Base-by-base conservation (phyloP, 2,888 invertebrate genomes). In the Hypomecis atomaria region DNA sequence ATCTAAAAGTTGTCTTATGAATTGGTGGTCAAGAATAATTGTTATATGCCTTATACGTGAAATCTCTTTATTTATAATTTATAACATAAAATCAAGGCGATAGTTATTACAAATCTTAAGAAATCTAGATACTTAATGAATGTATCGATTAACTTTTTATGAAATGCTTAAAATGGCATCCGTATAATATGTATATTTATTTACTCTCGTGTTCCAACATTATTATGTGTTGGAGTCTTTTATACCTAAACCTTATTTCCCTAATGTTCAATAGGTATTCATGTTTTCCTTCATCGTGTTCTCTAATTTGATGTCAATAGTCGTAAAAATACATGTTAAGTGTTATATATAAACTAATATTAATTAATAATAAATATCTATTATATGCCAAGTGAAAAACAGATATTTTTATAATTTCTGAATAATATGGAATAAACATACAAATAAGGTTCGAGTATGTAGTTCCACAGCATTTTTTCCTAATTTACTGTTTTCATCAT, bases 201-300 rank as follows among this genome's bases (percentile, higher is more conserved):
- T 37, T 49, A 49, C 7, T n/a, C 11, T 48, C 8, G 37, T 37
- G 11, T 13, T 37, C 11, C 6, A 49, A 49, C 11, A 3, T 10
- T n/a, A 5, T 8, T 37, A 37, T 54, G 11, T 43, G n/a, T 11
- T 33, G 33, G n/a, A 7, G 5, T 36, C 7, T 6, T 42, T 40
- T n/a, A 44, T 23, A 10, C 1, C 2, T 34, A 23, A 5, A 9
- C n/a, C 8, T 11, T 9, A 23, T 5, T 47, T 36, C 5, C 11
- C 9, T 37, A 7, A 13, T 37, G 7, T 49, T 36, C 36, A 49
- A 36, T 11, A 37, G 37, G n/a, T 38, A 40, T 33, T 34, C 47
- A 38, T n/a, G n/a, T 44, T 48, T 47, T 40, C 44, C 47, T 56
- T 73, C 62, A 61, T 65, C 67, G 56, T 47, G 47, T 56, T 47